Evolutionary conservation across 2,797 vertebrate species (phyloP), one percentile per base, ranked within the genome.

Genomic region (Botia almorhae): DNA sequence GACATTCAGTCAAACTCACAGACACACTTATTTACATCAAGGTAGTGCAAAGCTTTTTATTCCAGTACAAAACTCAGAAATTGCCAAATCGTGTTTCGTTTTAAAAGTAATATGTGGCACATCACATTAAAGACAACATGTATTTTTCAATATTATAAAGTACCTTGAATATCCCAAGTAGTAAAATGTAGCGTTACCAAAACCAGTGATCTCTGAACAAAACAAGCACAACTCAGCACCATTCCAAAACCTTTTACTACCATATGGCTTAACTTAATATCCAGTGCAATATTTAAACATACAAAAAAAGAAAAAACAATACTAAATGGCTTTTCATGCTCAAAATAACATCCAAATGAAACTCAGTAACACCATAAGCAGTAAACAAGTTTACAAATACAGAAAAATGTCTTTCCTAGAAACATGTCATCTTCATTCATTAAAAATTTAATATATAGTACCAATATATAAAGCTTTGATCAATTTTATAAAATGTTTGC

Each of bases 21-120:
- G 7, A 76, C 74, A 23, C 8, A 39, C 51, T 26, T 7, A n/a
- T 46, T 67, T 46, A 69, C 33, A 19, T 82, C 69, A 23, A 75
- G 74, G 29, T 58, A 75, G 80, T 84, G 61, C 6, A 68, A 85
- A 77, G 69, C 46, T 63, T 86, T 83, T 85, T 74, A 82, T 89
- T 90, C 73, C 79, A 85, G 56, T 26, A 68, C 58, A 55, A 23
- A 63, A 74, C 58, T 53, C 72, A 19, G 63, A 78, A 69, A 81
- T 58, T 1, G 26, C 60, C 36, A 48, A 64, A 48, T 83, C n/a
- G 75, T 87, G 86, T 51, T 76, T 89, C 84, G 14, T 46, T 87
- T 89, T 76, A 83, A 89, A 91, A 92, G 79, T 88, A 83, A 89
- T 58, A 89, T 51, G 58, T 64, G 53, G 21, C 23, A 60, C 63